These are phyloP conservation scores for Spialia ferax DNA, from an alignment of 2,888 invertebrate genomes.

Conservation along the genomic window DNA sequence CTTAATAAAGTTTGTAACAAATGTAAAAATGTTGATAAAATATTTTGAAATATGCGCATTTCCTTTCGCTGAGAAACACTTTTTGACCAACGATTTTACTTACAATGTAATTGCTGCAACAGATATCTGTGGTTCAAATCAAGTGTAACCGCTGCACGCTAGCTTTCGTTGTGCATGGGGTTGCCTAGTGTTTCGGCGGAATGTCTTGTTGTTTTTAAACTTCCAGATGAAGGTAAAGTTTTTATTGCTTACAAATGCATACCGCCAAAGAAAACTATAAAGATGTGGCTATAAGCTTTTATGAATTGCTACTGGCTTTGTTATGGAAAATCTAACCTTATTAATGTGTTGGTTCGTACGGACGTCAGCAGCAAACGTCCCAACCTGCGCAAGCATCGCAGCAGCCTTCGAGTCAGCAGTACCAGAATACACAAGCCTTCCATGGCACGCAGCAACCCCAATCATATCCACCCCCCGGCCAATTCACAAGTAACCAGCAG, in stretches of 20 bases:
- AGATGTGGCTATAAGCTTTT: slow-evolving; percentile 80
- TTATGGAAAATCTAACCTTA: slow-evolving; percentile 87
- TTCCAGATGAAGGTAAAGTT: slow-evolving; percentile 78
- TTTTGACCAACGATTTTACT: slow-evolving; percentile 59
- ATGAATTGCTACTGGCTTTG: slow-evolving; percentile 81
- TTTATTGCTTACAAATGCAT: slow-evolving; percentile 78
- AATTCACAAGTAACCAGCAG: slow-evolving; percentile 82
- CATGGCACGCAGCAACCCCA: slow-evolving; percentile 86
- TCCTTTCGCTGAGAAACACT: slow-evolving; percentile 61
- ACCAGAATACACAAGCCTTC: slow-evolving; percentile 84
- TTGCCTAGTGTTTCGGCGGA: slow-evolving; percentile 81
- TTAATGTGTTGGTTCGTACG: slow-evolving; percentile 87
- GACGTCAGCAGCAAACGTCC: slow-evolving; percentile 87
- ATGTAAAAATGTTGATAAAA: slow-evolving; percentile 46
- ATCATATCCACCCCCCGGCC: slow-evolving; percentile 79
- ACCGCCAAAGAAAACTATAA: slow-evolving; percentile 68
- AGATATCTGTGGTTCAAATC: slow-evolving; percentile 78
- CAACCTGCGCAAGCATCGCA: slow-evolving; percentile 85
- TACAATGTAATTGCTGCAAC: slow-evolving; percentile 56
- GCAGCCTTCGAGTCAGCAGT: slow-evolving; percentile 82
- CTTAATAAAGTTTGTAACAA: slow-evolving; percentile 30
- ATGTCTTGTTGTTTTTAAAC: slow-evolving; percentile 72
- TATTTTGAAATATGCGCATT: slow-evolving; percentile 53
- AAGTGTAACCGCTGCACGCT: slow-evolving; percentile 84
- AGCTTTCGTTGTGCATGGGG: slow-evolving; percentile 86